Evolutionary conservation across 2,888 invertebrate species (phyloP).

Genomic region (Heterodera filipjevi): DNA sequence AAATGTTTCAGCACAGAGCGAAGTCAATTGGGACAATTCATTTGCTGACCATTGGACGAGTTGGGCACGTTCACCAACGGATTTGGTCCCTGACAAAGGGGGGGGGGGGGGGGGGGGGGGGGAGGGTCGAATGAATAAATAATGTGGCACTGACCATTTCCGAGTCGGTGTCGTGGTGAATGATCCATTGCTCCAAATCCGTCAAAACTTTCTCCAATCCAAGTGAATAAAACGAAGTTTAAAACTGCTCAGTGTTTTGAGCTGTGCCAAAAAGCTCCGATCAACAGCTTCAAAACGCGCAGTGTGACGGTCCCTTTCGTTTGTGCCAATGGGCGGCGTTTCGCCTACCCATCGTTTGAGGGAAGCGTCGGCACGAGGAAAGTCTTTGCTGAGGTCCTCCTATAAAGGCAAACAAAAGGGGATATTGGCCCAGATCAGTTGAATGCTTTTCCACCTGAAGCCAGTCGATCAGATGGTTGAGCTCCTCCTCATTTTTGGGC

Average conservation of each 20-base stretch:
- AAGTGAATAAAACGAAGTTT: constrained; percentile 21
- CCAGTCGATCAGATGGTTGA: neutral
- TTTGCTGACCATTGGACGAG: constrained; percentile 26
- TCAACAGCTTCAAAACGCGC: neutral
- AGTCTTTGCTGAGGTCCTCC: constrained; percentile 12
- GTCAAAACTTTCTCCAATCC: constrained; percentile 29
- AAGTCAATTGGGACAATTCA: neutral
- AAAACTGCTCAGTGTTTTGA: neutral
- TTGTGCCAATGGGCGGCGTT: neutral
- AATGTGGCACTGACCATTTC: constrained; percentile 26
- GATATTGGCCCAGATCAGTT: neutral
- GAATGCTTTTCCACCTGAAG: neutral
- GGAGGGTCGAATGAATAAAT: neutral
- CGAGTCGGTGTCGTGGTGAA: constrained; percentile 29
- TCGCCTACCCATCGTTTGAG: neutral
- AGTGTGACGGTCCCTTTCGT: neutral
- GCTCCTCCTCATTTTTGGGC: neutral
- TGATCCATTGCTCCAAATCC: constrained; percentile 29
- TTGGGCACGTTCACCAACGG: constrained; percentile 32
- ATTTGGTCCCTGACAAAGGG: constrained; percentile 15
- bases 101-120: too few species aligned
- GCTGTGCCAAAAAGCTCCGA: neutral
- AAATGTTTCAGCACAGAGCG: neutral
- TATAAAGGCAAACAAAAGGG: neutral
- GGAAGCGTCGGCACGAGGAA: neutral